phyloP scores from a whole-genome alignment of 2,888 invertebrate genomes.

The Scaptomyza parva region DNA sequence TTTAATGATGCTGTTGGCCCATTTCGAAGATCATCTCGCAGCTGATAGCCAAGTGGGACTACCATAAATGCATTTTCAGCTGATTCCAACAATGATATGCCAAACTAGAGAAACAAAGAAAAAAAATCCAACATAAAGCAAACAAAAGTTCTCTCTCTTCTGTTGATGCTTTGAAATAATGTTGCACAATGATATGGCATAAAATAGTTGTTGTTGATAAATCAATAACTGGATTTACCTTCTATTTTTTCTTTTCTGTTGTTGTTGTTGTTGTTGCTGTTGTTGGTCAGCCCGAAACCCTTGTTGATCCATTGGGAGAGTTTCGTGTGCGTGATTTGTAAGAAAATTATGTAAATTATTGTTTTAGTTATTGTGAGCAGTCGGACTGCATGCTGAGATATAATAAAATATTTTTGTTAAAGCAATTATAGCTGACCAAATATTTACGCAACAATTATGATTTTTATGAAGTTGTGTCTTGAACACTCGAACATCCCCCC shows the following conservation, averaged over 20 bases:
- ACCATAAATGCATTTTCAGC: conserved; percentile 52
- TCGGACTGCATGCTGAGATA: conserved; percentile 42
- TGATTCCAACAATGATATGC: conserved; percentile 69
- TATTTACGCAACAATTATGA: conserved; percentile 80
- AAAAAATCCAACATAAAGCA: conserved; percentile 27
- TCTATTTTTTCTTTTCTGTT: no score
- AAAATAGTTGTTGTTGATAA: conserved; percentile 57
- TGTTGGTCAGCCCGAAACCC: conserved; percentile 4
- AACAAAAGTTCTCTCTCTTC: conserved; percentile 53
- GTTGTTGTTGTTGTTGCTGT: no score
- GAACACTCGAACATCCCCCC: neutral
- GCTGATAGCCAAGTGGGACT: conserved; percentile 32
- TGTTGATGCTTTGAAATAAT: conserved; percentile 67
- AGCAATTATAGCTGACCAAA: conserved; percentile 78
- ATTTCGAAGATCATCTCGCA: conserved; percentile 41
- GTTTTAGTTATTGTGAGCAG: conserved; percentile 61
- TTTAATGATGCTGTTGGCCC: conserved; percentile 72
- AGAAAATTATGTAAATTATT: conserved; percentile 77
- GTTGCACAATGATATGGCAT: conserved; percentile 72
- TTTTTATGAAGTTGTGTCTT: conserved; percentile 49
- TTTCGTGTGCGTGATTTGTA: conserved; percentile 72
- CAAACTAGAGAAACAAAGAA: conserved; percentile 37
- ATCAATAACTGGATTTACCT: conserved; percentile 64
- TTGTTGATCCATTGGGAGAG: conserved; percentile 19
- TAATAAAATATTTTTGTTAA: conserved; percentile 65